phyloP scores from a whole-genome alignment of 1,140 invertebrate species.

The Drepana arcuata region DNA sequence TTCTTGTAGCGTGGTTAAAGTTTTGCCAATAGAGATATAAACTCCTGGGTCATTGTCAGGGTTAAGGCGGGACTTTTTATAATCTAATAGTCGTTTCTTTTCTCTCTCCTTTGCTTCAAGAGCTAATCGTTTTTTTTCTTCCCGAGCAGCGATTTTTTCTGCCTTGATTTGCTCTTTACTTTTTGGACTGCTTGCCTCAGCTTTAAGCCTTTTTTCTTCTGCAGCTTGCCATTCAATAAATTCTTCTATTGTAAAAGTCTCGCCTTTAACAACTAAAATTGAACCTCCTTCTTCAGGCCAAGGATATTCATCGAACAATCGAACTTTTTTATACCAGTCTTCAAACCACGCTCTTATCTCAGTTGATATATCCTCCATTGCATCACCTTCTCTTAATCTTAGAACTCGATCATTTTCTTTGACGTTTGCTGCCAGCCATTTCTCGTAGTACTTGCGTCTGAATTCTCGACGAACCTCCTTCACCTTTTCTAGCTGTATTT shows the following conservation, averaged over 20 bases:
- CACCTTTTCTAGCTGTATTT: constrained; percentile 65
- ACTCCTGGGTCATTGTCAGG: constrained; percentile 57
- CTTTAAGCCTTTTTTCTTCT: constrained; percentile 51
- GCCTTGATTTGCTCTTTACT: constrained; percentile 58
- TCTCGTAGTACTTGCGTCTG: constrained; percentile 64
- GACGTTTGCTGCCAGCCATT: constrained; percentile 67
- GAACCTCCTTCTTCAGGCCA: constrained; percentile 59
- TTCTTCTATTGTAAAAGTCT: constrained; percentile 56
- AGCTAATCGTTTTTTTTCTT: constrained; percentile 43
- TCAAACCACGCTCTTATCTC: constrained; percentile 79
- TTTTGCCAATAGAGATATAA: constrained; percentile 31
- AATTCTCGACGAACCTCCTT: constrained; percentile 66
- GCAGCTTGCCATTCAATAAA: constrained; percentile 43
- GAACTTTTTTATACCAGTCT: constrained; percentile 67
- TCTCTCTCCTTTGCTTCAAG: constrained; percentile 42
- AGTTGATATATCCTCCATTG: constrained; percentile 79
- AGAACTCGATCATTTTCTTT: constrained; percentile 73
- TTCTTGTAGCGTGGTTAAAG: constrained; percentile 23
- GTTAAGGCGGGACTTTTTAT: constrained; percentile 50
- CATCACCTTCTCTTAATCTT: constrained; percentile 69
- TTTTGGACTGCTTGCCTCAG: constrained; percentile 37
- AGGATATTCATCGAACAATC: constrained; percentile 56
- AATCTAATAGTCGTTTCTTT: constrained; percentile 41
- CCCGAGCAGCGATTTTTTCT: constrained; percentile 38
- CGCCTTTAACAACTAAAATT: constrained; percentile 51